Evolutionary conservation across 2,113 vertebrate species (phyloP), one percentile per base, ranked within the genome.

Genomic region (Coturnix japonica): DNA sequence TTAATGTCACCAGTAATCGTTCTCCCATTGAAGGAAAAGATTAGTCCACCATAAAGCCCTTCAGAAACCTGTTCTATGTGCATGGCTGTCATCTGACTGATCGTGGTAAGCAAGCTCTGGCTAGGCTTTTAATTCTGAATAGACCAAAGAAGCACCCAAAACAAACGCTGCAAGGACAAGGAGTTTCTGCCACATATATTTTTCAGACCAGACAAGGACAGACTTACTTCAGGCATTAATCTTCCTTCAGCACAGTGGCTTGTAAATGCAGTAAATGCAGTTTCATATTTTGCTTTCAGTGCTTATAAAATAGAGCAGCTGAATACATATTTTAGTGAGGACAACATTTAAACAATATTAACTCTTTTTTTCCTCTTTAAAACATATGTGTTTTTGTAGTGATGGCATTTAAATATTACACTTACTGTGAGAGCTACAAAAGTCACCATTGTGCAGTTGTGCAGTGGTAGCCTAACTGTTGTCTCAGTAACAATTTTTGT

Each of bases 81-180:
- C 14, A 11, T 28, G n/a, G 47, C 54, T 65, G 39, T 69, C 0
- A 0, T 57, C 44, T 73, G 49, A 26, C 30, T 33, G 41, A n/a
- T 4, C 1, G 1, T 1, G 0, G 22, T 43, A 67, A 33, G 8
- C 8, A 19, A 70, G 11, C 7, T 18, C 70, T 61, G 25, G 13
- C 19, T 71, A 54, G 15, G 8, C n/a, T 86, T 82, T 49, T 28
- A 20, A 41, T 25, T 80, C 4, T 0, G 47, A 71, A 17, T 12
- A 25, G 9, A 26, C 5, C 19, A 26, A 69, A 91, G 49, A 39
- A 41, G 13, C 20, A 67, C 26, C 51, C 23, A 13, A 31, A 41
- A 46, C 5, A 75, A 77, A 23, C 4, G 31, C n/a, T 33, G 26
- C 13, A 47, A 75, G 23, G 39, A 47, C 9, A 56, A 64, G 13